These are phyloP conservation scores for Euwallacea fornicatus DNA, from an alignment of 1,140 invertebrate genomes.

Conservation along the genomic window DNA sequence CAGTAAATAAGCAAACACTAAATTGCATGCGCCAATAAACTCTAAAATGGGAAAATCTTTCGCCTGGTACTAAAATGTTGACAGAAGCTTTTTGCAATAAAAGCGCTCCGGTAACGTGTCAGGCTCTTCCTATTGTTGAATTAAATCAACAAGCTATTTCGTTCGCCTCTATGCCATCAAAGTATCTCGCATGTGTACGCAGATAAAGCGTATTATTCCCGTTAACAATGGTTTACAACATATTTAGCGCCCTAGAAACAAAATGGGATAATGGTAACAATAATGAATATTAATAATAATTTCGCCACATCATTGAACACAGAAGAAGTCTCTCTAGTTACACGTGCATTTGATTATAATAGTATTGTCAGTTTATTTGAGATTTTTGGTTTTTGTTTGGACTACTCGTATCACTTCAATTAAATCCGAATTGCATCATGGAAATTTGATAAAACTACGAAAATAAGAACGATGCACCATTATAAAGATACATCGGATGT, in stretches of 20 bases:
- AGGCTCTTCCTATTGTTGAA: constrained; percentile 13
- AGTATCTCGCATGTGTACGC: background rate
- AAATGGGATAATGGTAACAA: constrained; percentile 14
- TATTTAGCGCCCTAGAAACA: constrained; percentile 22
- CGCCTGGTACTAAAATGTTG: constrained; percentile 1
- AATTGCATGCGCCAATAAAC: too few relatives aligned
- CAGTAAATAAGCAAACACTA: too few relatives aligned
- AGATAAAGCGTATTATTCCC: constrained; percentile 23
- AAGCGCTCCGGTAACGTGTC: constrained; percentile 11
- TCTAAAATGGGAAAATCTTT: background rate
- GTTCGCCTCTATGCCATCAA: background rate
- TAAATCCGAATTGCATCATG: too few relatives aligned
- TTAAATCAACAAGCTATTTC: constrained; percentile 22
- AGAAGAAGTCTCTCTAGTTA: background rate
- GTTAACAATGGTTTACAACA: constrained; percentile 20
- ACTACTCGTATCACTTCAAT: too few relatives aligned
- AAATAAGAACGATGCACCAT: too few relatives aligned
- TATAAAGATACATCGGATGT: too few relatives aligned
- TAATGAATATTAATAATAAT: constrained; percentile 28
- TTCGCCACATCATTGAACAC: background rate
- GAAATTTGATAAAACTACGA: too few relatives aligned
- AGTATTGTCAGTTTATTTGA: too few relatives aligned
- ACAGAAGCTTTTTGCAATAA: constrained; percentile 16
- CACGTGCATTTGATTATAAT: too few relatives aligned
- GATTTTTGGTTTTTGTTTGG: too few relatives aligned